Base-by-base conservation (phyloP, 1,140 invertebrate genomes). In the Yoshiicerus persimilis region DNA sequence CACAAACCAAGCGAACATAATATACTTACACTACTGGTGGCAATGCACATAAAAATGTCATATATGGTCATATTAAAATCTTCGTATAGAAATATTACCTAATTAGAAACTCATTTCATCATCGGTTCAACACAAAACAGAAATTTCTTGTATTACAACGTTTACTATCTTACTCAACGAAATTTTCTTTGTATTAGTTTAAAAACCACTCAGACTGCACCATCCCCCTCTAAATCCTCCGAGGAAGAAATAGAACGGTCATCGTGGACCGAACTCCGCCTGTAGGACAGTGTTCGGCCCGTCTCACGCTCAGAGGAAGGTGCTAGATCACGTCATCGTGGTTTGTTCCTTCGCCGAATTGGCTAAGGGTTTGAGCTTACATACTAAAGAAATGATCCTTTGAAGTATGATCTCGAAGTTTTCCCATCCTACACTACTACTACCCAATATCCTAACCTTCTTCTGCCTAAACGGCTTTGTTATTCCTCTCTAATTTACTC, bases 321-420 rank as follows among this genome's bases (percentile, higher is more conserved):
- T 87, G 64, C 62, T 88, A 32, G 30, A 84, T 56, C 84, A 87
- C 88, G 38, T 89, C 88, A 89, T 89, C 88, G 88, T 86, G 88
- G 87, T 62, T 89, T 89, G 88, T 89, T 87, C 88, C 88, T 89
- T 88, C 87, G 89, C 89, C 87, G 56, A 70, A 23, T 70, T 86
- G 87, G 89, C 87, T 86, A 66, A 89, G 85, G 89, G 87, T 89
- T 88, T 84, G 89, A 87, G 87, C 83, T 87, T 34, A 47, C 89
- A 88, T 88, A 89, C 89, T 89, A 88, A 86, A 89, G 89, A 88
- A 89, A 88, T 88, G 83, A 87, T 86, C 84, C 88, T 87, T 77
- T 89, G 88, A 89, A 89, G 88, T 89, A 89, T 89, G 80, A 87
- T 87, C 86, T 89, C 88, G 47, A 88, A 84, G 64, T 83, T 27